Evolutionary conservation across 2,888 invertebrate genomes (phyloP).

Genomic region (Uloborus plumipes): DNA sequence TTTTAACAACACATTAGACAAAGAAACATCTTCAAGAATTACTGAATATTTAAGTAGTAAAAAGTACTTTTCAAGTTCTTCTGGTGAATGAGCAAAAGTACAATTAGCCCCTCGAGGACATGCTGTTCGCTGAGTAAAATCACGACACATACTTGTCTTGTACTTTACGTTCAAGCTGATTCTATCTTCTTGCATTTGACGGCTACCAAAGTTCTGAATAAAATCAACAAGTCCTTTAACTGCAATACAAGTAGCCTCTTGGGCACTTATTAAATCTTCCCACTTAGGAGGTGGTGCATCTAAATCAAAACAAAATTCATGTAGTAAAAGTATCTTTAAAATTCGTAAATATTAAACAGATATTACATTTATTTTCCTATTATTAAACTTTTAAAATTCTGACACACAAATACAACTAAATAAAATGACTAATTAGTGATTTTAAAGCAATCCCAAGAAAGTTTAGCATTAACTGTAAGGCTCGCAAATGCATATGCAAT

Average conservation of each 20-base stretch:
- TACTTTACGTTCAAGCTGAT: slow-evolving; percentile 79
- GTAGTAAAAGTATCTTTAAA: no score
- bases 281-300: slow-evolving; percentile 71
- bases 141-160: slow-evolving; percentile 92
- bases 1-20: not conserved
- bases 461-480: no score
- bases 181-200: slow-evolving; percentile 71
- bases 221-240: slow-evolving; percentile 84
- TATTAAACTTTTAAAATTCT: no score
- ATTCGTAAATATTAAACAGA: no score
- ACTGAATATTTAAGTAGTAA: slow-evolving; percentile 4
- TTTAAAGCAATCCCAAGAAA: no score
- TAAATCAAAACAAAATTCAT: not conserved
- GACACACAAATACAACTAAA: no score
- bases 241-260: slow-evolving; percentile 74
- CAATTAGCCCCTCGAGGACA: slow-evolving; percentile 90
- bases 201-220: slow-evolving; percentile 81
- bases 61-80: slow-evolving; percentile 86
- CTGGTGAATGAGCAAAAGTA: slow-evolving; percentile 92
- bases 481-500: no score
- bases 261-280: slow-evolving; percentile 71
- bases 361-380: no score
- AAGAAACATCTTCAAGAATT: not conserved
- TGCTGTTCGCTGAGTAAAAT: slow-evolving; percentile 82
- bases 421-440: no score